These are phyloP conservation scores for Hydrotaea diabolus DNA, from an alignment of 2,888 invertebrate species.

Conservation along the genomic window DNA sequence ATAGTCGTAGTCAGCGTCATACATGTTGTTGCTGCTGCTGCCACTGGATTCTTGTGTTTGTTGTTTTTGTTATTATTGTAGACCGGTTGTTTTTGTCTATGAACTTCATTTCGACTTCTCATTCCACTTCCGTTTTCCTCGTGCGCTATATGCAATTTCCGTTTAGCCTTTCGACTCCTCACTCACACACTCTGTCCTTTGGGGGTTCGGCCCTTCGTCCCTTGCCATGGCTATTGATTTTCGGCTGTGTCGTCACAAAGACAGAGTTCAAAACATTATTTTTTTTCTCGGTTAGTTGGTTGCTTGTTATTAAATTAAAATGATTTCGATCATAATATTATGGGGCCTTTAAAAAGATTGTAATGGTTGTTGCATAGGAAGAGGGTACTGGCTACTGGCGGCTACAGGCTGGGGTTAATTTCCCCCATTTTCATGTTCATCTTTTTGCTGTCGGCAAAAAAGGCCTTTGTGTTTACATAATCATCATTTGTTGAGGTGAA, in stretches of 20 bases:
- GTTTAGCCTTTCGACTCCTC: conserved; percentile 12
- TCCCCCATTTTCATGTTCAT: neutral
- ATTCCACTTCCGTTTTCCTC: conserved; percentile 39
- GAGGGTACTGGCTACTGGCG: no score
- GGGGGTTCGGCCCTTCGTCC: neutral
- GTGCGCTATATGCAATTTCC: conserved; percentile 11
- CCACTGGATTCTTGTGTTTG: neutral
- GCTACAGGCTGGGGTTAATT: neutral
- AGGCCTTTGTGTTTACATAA: conserved; percentile 16
- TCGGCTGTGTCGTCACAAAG: conserved; percentile 12
- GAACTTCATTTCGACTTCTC: conserved; percentile 55
- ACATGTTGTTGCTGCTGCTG: neutral
- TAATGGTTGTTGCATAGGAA: no score
- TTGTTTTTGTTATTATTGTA: conserved; percentile 41
- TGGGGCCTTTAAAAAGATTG: neutral
- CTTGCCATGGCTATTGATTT: neutral
- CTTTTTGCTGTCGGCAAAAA: neutral
- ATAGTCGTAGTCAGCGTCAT: conserved; percentile 4
- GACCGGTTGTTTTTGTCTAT: conserved; percentile 61
- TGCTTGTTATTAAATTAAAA: conserved; percentile 25
- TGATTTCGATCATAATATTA: conserved; percentile 26
- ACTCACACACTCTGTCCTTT: neutral
- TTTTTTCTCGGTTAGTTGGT: neutral
- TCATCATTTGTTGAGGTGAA: conserved; percentile 9
- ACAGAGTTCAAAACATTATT: conserved; percentile 1